Base-by-base conservation (phyloP, 2,888 invertebrate species). In the Aphodius granarius region DNA sequence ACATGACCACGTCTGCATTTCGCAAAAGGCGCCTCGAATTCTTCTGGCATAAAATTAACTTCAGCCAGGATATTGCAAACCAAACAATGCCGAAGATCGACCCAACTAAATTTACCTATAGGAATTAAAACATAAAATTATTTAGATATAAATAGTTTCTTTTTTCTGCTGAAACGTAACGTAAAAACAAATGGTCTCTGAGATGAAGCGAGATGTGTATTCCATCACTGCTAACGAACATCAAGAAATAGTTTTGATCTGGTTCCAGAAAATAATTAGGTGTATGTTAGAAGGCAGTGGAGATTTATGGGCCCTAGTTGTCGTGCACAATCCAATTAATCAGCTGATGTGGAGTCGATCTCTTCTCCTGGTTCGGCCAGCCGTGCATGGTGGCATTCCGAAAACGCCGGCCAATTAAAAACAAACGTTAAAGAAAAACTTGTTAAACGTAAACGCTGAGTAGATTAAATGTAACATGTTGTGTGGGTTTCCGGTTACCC, bases 251-350 rank as follows among this genome's bases (percentile, higher is more conserved):
- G 77, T 80, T 82, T 83, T 83, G 82, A 83, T 83, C 81, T 77
- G 81, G 82, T 81, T 82, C 83, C 84, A 84, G 80, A 82, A 85
- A 83, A 83, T 84, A 85, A 85, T 85, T 84, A 84, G 68, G 68
- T 68, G 68, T 68, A 68, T 68, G 68, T 68, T 68, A 68, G 20
- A 22, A 22, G 68, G 22, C 68, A 21, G 68, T n/a, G 22, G 68
- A 68, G 68, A 68, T 68, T 68, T 68, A 68, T 68, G 68, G 68
- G 21, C 19, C 22, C 20, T 68, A 21, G 20, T n/a, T 22, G 21
- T 68, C 43, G 9, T 13, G 43, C 43, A 43, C 43, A 43, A 3
- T 43, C 43, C 43, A 43, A 43, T 43, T 43, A 43, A 43, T 43
- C 43, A 43, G 43, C 68, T 68, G 20, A 22, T 68, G 68, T 21